phyloP scores from a whole-genome alignment of 2,888 invertebrate genomes.

The Anthophora plumipes region DNA sequence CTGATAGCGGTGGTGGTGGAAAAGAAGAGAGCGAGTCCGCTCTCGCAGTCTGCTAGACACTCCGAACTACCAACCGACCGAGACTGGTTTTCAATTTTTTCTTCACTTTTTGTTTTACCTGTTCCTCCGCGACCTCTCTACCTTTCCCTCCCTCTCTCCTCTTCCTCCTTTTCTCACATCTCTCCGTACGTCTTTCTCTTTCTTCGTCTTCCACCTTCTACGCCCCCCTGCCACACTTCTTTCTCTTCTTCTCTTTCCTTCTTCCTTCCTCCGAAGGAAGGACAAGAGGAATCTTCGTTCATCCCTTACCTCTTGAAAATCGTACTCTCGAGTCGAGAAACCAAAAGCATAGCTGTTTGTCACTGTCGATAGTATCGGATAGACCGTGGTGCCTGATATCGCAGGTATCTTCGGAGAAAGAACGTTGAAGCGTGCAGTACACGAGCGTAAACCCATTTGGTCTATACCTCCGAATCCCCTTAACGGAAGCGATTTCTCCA shows the following conservation, averaged over 20 bases:
- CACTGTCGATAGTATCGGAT: conserved; percentile 42
- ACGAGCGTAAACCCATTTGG: not conserved
- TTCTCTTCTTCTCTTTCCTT: not conserved
- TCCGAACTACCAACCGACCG: conserved; percentile 69
- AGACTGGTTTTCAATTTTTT: conserved; percentile 79
- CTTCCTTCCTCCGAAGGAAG: conserved; percentile 5
- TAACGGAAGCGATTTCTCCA: not conserved
- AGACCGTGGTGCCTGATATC: not conserved
- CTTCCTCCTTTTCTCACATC: not conserved
- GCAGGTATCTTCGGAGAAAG: conserved; percentile 6
- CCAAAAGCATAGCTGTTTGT: conserved; percentile 22
- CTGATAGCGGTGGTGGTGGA: conserved; percentile 57
- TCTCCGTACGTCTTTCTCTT: no score
- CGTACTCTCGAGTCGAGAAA: conserved; percentile 17
- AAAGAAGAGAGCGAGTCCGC: conserved; percentile 54
- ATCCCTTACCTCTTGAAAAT: conserved; percentile 39
- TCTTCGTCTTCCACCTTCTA: no score
- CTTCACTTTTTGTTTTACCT: conserved; percentile 77
- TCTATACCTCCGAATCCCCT: not conserved
- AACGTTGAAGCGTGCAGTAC: not conserved
- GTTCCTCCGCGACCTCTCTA: conserved; percentile 50
- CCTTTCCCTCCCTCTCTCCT: conserved; percentile 4
- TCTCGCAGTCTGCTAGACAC: conserved; percentile 56
- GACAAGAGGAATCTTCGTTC: conserved; percentile 33
- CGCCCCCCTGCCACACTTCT: no score